Percentiles rank a stretch among this genome's conserved stretches.
Conservation (phyloP, 2,888 invertebrate genomes). For the Chymomyza procnemis region DNA sequence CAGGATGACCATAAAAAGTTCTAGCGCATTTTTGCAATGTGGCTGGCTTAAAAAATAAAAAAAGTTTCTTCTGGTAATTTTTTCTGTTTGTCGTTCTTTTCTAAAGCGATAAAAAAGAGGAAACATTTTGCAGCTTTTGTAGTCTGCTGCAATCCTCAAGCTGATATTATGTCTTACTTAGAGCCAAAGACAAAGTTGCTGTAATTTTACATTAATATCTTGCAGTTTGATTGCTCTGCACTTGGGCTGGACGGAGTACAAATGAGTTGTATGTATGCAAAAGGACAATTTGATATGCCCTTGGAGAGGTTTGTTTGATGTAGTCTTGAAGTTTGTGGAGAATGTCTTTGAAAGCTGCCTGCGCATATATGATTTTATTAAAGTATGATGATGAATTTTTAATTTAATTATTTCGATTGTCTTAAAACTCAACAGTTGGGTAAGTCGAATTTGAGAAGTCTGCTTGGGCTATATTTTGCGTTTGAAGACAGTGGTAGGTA, state of each 20-base stretch:
- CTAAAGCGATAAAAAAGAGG: background rate
- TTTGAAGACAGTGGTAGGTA: no score
- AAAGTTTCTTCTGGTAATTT: background rate
- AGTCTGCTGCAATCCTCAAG: background rate
- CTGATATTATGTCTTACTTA: background rate
- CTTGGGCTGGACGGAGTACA: background rate
- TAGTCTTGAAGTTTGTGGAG: background rate
- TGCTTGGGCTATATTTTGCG: no score
- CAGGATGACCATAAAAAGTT: slow-evolving; percentile 13
- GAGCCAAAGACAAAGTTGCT: slow-evolving; percentile 33
- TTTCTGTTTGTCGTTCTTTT: no score
- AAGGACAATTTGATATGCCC: background rate
- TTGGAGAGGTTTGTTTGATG: background rate
- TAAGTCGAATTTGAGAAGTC: no score
- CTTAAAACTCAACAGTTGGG: no score
- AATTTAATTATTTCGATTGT: no score
- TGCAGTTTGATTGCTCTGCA: slow-evolving; percentile 12
- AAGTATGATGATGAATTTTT: background rate
- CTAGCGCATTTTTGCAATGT: background rate
- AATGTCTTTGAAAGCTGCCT: background rate
- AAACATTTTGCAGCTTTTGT: background rate
- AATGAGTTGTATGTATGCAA: background rate
- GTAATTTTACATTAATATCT: slow-evolving; percentile 37
- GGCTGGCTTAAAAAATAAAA: background rate
- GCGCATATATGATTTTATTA: background rate